Percentiles rank a stretch among this genome's conserved stretches.
Evolutionary conservation across 2,888 invertebrate species (phyloP).

Genomic region (Plagodis pulveraria): DNA sequence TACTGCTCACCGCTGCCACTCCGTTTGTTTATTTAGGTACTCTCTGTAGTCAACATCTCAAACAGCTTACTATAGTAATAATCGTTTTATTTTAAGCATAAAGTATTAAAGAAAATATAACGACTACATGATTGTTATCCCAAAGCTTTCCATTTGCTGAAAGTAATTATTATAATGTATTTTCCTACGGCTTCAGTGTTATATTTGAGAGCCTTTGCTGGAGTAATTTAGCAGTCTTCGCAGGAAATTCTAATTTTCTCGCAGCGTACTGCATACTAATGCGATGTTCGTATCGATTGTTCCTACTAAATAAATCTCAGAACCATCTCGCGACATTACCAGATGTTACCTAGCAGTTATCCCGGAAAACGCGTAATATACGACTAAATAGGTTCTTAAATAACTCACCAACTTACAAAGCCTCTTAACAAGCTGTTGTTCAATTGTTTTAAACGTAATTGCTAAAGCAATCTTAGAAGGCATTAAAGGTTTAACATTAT

Average conservation of each 20-base stretch:
- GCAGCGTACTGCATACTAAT: slow-evolving; percentile 44
- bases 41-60: no score
- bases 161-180: no score
- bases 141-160: no score
- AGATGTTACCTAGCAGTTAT: slow-evolving; percentile 3
- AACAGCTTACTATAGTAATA: no score
- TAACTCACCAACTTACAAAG: slow-evolving; percentile 3
- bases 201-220: background rate
- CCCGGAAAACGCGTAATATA: slow-evolving; percentile 9
- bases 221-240: slow-evolving; percentile 36
- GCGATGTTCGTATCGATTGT: slow-evolving; percentile 42
- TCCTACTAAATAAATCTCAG: slow-evolving; percentile 34
- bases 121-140: no score
- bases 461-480: background rate
- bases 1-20: no score
- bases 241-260: slow-evolving; percentile 42
- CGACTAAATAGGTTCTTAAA: slow-evolving; percentile 6
- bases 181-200: no score
- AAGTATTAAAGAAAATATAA: no score
- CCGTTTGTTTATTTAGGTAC: no score
- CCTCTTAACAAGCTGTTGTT: background rate
- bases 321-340: slow-evolving; percentile 20
- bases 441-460: background rate
- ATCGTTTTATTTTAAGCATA: no score
- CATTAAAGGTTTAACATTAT: no score